Percentiles rank a stretch among this genome's conserved stretches.
Evolutionary conservation across 2,797 vertebrate species (phyloP).

Genomic region (Urosaurus nigricauda): DNA sequence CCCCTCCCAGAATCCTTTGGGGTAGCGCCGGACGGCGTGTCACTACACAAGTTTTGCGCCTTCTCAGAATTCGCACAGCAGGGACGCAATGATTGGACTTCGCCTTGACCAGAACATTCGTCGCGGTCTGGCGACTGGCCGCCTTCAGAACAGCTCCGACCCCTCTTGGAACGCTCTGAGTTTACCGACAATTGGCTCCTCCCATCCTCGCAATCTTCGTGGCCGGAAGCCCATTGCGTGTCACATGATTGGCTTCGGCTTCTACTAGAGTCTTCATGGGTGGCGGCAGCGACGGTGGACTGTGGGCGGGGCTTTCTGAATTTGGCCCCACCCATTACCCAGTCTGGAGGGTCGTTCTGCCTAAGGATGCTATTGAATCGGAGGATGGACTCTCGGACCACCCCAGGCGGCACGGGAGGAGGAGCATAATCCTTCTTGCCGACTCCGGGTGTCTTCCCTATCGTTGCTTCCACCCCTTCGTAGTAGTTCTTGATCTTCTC

Average conservation of each 20-base stretch:
- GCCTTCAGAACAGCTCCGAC: background rate
- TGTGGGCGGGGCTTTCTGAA: constrained; percentile 18
- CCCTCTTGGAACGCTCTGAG: background rate
- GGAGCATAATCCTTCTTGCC: constrained; percentile 77
- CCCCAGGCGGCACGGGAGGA: constrained; percentile 81
- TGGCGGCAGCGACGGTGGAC: accelerated
- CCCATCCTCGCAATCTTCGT: background rate
- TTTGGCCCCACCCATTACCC: constrained; percentile 50
- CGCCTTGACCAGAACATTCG: background rate
- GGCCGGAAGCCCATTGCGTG: background rate
- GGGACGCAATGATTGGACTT: background rate
- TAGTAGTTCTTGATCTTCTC: constrained; percentile 86
- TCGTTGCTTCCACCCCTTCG: constrained; percentile 77
- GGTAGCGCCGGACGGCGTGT: accelerated
- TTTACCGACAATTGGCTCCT: background rate
- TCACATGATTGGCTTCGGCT: background rate
- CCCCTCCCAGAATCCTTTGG: constrained; percentile 5
- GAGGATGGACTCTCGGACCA: constrained; percentile 83
- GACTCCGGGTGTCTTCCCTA: background rate
- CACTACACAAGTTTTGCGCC: background rate
- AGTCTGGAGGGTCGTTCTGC: constrained; percentile 67
- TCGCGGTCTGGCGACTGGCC: background rate
- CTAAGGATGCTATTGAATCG: constrained; percentile 73
- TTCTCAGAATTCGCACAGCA: background rate
- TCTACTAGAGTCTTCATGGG: background rate